phyloP scores from a whole-genome alignment of 2,797 vertebrate species.

The Amazonetta brasiliensis region DNA sequence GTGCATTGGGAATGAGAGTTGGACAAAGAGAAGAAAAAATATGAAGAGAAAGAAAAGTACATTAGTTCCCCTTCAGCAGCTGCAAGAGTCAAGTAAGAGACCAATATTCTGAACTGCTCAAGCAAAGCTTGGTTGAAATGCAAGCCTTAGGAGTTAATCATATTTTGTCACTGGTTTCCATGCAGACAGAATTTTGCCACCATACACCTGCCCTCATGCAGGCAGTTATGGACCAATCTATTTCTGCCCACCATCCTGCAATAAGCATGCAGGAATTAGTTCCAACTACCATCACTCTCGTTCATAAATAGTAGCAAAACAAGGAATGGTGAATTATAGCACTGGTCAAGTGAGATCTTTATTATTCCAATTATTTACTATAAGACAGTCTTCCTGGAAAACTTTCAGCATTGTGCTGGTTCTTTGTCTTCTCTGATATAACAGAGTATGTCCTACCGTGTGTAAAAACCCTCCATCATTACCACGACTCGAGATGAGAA shows the following conservation, averaged over 20 bases:
- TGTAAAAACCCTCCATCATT: constrained; percentile 4
- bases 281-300: background rate
- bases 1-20: background rate
- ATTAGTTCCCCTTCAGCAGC: background rate
- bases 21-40: background rate
- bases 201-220: background rate
- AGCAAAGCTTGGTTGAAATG: background rate
- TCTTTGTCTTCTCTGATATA: constrained; percentile 17
- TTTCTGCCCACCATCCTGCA: background rate
- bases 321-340: background rate
- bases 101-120: background rate
- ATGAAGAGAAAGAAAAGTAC: background rate
- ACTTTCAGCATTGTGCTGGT: background rate
- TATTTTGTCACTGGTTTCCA: background rate
- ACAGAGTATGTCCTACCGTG: constrained; percentile 4
- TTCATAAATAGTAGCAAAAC: background rate
- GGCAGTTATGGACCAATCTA: background rate
- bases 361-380: constrained; percentile 5
- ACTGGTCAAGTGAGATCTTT: background rate
- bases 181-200: background rate
- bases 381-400: background rate
- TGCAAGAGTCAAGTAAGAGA: background rate
- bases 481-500: constrained; percentile 32
- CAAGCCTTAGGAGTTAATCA: background rate
- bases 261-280: background rate